Evolutionary conservation across 2,888 invertebrate species (phyloP), one percentile per base, ranked within the genome.

Genomic region (Orthosia gracilis): DNA sequence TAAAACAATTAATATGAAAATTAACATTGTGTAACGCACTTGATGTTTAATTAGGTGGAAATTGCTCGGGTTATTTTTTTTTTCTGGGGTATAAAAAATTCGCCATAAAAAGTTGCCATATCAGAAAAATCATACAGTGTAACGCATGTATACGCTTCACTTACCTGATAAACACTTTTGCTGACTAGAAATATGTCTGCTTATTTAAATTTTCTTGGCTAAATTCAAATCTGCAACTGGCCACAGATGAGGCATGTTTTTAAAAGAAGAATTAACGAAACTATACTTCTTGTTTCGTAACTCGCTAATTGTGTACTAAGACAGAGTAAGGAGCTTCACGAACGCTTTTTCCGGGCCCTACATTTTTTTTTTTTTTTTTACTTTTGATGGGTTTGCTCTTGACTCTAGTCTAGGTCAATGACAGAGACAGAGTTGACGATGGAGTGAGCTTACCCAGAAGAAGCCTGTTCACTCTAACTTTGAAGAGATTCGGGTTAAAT

Each of bases 1-100:
- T 61, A 88, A 89, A 91, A 92, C 86, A 91, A 94, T 94, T 94
- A 92, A 90, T 91, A 93, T 92, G 91, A 91, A 92, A 89, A 93
- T 91, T 83, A 90, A 88, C 83, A 90, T 92, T 93, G 90, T 91
- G 45, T 65, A 69, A 66, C 74, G 31, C 47, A 79, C 31, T 55
- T 79, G n/a, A 47, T 23, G 26, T 62, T 21, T 55, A 79, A 63
- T 45, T 50, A 72, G 23, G 74, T 69, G 65, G 45, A 54, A 73
- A 73, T 58, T 17, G 40, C 4, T 54, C n/a, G n/a, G n/a, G n/a
- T n/a, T n/a, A n/a, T n/a, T n/a, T n/a, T 7, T 57, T 61, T 77
- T 80, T 50, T 65, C 4, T 55, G 7, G 4, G 1, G 12, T 26
- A 21, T 21, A 58, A 66, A 65, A 63, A 59, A 49, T 0, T n/a